Evolutionary conservation across 2,888 invertebrate species (phyloP), one percentile per base, ranked within the genome.

Genomic region (Pachymerium ferrugineum): DNA sequence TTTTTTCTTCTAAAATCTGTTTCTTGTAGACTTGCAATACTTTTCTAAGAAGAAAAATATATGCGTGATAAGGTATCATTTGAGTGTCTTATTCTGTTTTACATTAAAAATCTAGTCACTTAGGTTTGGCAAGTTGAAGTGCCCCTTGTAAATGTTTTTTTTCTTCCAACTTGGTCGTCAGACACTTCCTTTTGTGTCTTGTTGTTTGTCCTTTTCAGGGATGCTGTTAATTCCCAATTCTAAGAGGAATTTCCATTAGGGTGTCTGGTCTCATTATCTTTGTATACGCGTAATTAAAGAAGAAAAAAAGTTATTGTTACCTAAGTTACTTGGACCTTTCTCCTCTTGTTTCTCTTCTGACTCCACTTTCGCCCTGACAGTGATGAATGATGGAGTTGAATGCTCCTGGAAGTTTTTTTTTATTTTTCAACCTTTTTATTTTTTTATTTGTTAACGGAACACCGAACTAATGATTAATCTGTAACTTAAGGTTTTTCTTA

Each of bases 141-240:
- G 19, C 47, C 47, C 22, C 47, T 54, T 54, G 19, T 22, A 19
- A 22, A 22, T 54, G 1, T 10, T 54, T 54, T 54, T 54, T 54
- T 54, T 22, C 33, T 12, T 22, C 10, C 47, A n/a, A 10, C 47
- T 54, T 19, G n/a, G n/a, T 54, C 6, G 19, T 54, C 47, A 54
- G 47, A 54, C 47, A 54, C 47, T 19, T 54, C 47, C 47, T 54
- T 54, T 54, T 54, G 47, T 54, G 47, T 54, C 47, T 54, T 54
- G n/a, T 54, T 19, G 19, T 54, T 54, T 19, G 19, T 54, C 22
- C 22, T 22, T 54, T 54, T 22, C 1, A 22, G 19, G 12, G 16
- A 22, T 54, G 19, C 22, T 54, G 47, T 54, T 54, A 22, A 19
- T 54, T 54, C 22, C 47, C 47, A 54, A 54, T 54, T 54, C 19